Evolutionary conservation across 2,888 invertebrate genomes (phyloP), one percentile per base, ranked within the genome.

Genomic region (Helicoverpa assulta): DNA sequence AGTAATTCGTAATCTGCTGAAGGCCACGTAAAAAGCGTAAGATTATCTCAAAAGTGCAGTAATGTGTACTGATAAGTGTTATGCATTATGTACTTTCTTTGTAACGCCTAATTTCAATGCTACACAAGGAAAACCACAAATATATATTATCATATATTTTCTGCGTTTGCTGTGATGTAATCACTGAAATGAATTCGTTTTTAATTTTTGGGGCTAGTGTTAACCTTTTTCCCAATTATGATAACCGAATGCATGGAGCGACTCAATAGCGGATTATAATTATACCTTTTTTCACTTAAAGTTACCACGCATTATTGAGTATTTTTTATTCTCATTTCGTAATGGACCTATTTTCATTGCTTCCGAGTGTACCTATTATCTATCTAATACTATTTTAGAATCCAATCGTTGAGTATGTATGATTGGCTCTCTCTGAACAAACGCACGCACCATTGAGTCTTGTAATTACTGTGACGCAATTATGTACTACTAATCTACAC

Each of bases 381-480:
- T 47, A n/a, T n/a, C 6, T 47, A 47, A n/a, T 47, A 47, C 47
- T 47, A 47, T 47, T 47, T 47, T 47, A 47, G n/a, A 16, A 47
- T 5, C 6, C 6, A n/a, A 37, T 60, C 53, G 14, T 73, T 21
- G 14, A 47, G 7, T 18, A 53, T 37, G 19, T 40, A 16, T 50
- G 61, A 43, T 62, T 58, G n/a, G 47, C 37, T 62, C 33, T 18
- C 29, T 14, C 53, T 47, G 60, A 54, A 64, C 61, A 54, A 53
- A 19, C 47, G 40, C 40, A 74, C 69, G 82, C 59, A n/a, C n/a
- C 71, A 76, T 70, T 8, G 82, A 57, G 14, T 26, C 59, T 43
- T 57, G n/a, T 83, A 78, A 83, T 82, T 71, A 69, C 40, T 61
- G 33, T 73, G 72, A 74, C 56, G 82, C 62, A 76, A 78, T 70